Conservation (phyloP, 1,140 invertebrate species). For the Drosophila bocki region DNA sequence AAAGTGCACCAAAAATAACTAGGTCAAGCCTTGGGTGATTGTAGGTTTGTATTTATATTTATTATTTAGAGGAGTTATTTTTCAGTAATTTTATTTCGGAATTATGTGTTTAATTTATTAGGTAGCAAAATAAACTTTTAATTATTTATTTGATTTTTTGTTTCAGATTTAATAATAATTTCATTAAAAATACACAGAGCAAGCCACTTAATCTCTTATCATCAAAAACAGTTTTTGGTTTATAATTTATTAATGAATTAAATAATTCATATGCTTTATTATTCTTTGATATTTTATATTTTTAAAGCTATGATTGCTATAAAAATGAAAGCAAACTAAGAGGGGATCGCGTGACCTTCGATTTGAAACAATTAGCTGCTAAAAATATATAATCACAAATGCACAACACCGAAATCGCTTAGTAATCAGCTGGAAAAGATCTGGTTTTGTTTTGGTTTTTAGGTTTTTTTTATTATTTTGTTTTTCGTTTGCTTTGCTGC, state of each 20-base stretch:
- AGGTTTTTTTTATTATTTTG: slow-evolving; percentile 8
- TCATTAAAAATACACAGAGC: too few relatives aligned
- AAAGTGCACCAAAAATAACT: neutral
- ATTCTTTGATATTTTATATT: neutral
- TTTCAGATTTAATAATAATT: neutral
- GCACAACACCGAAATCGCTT: slow-evolving; percentile 20
- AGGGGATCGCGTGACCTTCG: slow-evolving; percentile 52
- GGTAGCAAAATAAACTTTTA: too few relatives aligned
- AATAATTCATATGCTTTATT: neutral
- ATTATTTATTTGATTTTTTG: neutral
- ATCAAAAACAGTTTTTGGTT: neutral
- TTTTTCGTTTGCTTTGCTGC: slow-evolving; percentile 21
- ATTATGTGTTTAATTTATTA: too few relatives aligned
- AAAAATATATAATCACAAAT: slow-evolving; percentile 46
- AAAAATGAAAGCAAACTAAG: neutral
- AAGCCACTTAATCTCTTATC: neutral
- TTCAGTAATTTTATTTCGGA: neutral
- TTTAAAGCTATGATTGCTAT: neutral
- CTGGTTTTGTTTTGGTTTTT: slow-evolving; percentile 38
- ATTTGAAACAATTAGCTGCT: slow-evolving; percentile 38
- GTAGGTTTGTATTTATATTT: neutral
- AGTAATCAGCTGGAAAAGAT: slow-evolving; percentile 42
- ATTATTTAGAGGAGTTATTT: neutral
- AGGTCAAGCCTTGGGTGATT: neutral
- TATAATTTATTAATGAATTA: neutral